Base-by-base conservation (phyloP, 1,140 invertebrate species). In the Telenomus remus region DNA sequence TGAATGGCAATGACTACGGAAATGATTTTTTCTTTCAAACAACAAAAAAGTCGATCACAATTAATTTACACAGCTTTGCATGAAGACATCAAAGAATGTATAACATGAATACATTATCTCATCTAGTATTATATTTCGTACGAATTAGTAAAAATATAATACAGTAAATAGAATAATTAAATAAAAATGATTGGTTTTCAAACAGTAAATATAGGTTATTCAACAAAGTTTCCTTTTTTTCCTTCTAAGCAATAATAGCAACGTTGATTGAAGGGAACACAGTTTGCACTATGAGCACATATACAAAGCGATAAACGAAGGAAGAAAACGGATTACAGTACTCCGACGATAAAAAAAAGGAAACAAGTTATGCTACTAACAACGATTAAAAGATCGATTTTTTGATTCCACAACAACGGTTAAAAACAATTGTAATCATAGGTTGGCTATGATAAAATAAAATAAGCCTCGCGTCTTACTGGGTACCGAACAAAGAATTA, bases 201-300 rank as follows among this genome's bases (percentile, higher is more conserved):
- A 86, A 86, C 79, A 85, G 80, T 81, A 84, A 81, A 83, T 86
- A 86, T 84, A 85, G 85, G 83, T 27, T 83, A 84, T 84, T 86
- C 75, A 87, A 87, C 84, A 85, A 85, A 76, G 51, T 80, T 27
- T 27, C 19, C n/a, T n/a, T n/a, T 27, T 27, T 27, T 27, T 27
- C 19, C 19, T 27, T 84, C 69, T 82, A 85, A 74, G 78, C 81
- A 82, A 87, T 82, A 84, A 80, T 82, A 84, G 81, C 79, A 85
- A 85, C 80, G 81, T 80, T 76, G 56, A 79, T 68, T 69, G 74
- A 54, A 80, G 51, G 71, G 76, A 80, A 82, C 64, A 74, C 55
- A 76, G 19, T 73, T 70, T 69, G 71, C 80, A 64, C 60, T 65
- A 70, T 70, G 55, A 73, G 69, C 54, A 78, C 64, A 71, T 66